Evolutionary conservation across 2,888 invertebrate genomes (phyloP).

Genomic region (Xanthostigma xanthostigma): DNA sequence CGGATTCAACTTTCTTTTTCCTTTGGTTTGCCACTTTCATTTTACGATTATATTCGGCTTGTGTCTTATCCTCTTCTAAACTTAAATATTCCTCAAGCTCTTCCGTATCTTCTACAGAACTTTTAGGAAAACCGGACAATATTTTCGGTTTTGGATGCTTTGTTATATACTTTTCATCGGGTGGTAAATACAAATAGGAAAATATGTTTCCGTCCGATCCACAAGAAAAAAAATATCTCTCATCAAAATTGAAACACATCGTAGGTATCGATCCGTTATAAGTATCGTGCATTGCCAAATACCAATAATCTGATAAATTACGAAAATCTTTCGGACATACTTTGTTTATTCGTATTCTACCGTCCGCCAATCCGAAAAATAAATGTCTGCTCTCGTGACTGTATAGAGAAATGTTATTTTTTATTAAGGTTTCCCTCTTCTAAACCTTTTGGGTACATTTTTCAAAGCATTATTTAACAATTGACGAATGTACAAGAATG

Average conservation of each 20-base stretch:
- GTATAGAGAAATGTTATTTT: slow-evolving; percentile 11
- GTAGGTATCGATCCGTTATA: slow-evolving; percentile 49
- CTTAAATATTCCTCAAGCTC: slow-evolving; percentile 26
- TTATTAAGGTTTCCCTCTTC: neutral
- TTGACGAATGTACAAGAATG: no score
- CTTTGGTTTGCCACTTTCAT: slow-evolving; percentile 45
- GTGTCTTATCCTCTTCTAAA: slow-evolving; percentile 54
- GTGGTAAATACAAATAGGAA: slow-evolving; percentile 42
- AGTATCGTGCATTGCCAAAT: slow-evolving; percentile 60
- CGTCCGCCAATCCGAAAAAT: slow-evolving; percentile 44
- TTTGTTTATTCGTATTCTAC: slow-evolving; percentile 40
- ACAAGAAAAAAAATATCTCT: slow-evolving; percentile 39
- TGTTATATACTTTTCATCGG: slow-evolving; percentile 18
- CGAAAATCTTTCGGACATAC: slow-evolving; percentile 31
- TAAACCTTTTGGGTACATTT: neutral
- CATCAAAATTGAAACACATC: slow-evolving; percentile 46
- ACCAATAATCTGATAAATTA: slow-evolving; percentile 48
- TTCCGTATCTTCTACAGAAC: slow-evolving; percentile 25
- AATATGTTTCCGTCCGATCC: slow-evolving; percentile 70
- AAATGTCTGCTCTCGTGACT: slow-evolving; percentile 35
- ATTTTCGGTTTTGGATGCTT: slow-evolving; percentile 21
- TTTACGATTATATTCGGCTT: slow-evolving; percentile 47
- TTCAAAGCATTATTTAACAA: no score
- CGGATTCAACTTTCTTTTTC: slow-evolving; percentile 40
- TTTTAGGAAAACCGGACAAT: neutral